phyloP scores from a whole-genome alignment of 2,113 vertebrate genomes.

The Penelope pileata region DNA sequence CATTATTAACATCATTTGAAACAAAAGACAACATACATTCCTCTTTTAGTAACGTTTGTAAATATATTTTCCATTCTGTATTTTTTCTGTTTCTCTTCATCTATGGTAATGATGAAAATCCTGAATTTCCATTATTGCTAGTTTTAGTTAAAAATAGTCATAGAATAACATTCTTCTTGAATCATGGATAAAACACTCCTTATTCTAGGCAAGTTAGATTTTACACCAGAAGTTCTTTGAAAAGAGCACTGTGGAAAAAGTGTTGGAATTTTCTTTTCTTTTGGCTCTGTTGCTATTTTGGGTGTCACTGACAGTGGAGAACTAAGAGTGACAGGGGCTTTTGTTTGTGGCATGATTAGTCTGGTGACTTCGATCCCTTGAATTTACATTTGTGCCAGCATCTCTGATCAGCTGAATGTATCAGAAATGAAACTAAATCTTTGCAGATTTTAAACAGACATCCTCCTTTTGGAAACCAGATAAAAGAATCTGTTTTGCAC shows the following conservation, averaged over 20 bases:
- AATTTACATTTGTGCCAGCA: background rate
- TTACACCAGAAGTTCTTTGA: background rate
- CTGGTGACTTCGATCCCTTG: background rate
- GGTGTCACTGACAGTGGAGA: background rate
- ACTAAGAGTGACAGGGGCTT: background rate
- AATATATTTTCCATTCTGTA: background rate
- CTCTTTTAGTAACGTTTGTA: background rate
- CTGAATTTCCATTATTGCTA: background rate
- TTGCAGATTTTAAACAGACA: slow-evolving; percentile 95
- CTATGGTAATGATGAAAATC: background rate
- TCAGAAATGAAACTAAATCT: slow-evolving; percentile 5
- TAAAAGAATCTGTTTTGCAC: slow-evolving; percentile 89
- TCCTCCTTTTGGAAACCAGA: slow-evolving; percentile 97
- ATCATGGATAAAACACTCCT: background rate
- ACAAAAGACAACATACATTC: background rate
- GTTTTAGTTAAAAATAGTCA: background rate
- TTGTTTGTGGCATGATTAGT: background rate
- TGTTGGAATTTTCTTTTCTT: background rate
- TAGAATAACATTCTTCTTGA: background rate
- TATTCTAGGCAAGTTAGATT: background rate
- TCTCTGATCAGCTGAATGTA: background rate
- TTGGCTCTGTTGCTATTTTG: background rate
- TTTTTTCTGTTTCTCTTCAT: background rate
- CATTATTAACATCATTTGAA: background rate
- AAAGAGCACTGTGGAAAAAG: background rate